Conservation (phyloP, 2,797 vertebrate genomes). For the Cossypha polioptera region DNA sequence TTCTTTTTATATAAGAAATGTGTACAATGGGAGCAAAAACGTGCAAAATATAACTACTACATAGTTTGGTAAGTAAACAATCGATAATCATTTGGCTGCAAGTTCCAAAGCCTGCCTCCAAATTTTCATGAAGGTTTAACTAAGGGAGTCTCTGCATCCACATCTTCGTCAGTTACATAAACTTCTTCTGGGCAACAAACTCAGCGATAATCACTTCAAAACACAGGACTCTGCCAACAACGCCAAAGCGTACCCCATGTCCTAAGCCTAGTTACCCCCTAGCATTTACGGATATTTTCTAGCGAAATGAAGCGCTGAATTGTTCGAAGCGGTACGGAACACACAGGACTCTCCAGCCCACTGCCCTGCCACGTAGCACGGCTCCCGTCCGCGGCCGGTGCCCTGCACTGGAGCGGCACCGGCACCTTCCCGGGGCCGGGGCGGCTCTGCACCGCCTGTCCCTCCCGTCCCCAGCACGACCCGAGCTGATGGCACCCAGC, state of each 20-base stretch:
- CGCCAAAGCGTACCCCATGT: fast-evolving
- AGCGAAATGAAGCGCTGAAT: fast-evolving
- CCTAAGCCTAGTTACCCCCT: neutral
- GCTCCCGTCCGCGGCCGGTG: fast-evolving
- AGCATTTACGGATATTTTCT: neutral
- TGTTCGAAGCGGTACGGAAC: neutral
- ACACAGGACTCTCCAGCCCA: fast-evolving
- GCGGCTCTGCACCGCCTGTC: fast-evolving
- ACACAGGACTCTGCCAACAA: neutral
- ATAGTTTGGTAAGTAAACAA: neutral
- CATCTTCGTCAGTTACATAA: neutral
- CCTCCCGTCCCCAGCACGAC: fast-evolving
- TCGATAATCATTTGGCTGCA: neutral
- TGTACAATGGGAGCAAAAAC: neutral
- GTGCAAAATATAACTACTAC: neutral
- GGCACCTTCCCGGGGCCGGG: fast-evolving
- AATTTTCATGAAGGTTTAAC: neutral
- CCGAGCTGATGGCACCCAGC: fast-evolving
- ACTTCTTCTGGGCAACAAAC: neutral
- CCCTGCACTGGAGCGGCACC: fast-evolving
- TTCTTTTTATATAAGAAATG: neutral
- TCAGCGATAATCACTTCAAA: neutral
- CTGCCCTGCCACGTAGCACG: fast-evolving
- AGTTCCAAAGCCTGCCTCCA: neutral
- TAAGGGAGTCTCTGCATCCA: neutral